These are phyloP conservation scores for Chalcosyrphus nemorum DNA, from an alignment of 2,888 invertebrate species.

Conservation along the genomic window DNA sequence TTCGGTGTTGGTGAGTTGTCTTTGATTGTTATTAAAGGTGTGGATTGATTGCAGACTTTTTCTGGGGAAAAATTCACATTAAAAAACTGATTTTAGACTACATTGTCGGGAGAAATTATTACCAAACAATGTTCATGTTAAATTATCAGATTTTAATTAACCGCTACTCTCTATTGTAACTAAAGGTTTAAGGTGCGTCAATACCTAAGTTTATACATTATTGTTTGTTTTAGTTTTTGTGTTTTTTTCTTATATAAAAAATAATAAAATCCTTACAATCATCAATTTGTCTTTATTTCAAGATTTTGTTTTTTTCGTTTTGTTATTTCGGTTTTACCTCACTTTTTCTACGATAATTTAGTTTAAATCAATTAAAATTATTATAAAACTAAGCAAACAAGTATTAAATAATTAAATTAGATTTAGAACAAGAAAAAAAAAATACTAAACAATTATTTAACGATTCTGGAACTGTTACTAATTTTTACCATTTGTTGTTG, in stretches of 20 bases:
- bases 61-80: not conserved
- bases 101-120: not conserved
- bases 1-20: not conserved
- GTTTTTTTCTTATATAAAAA: conserved; percentile 11
- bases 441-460: conserved; percentile 59
- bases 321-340: conserved; percentile 12
- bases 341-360: conserved; percentile 21
- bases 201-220: not conserved
- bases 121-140: not conserved
- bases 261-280: conserved; percentile 31
- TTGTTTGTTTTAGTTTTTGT: not conserved
- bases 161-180: conserved; percentile 2
- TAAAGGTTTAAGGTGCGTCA: not conserved
- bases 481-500: conserved; percentile 63
- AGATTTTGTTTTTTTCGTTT: conserved; percentile 11
- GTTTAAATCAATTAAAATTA: conserved; percentile 28
- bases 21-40: not conserved
- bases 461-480: conserved; percentile 55
- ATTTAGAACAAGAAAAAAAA: conserved; percentile 59
- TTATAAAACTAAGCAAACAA: conserved; percentile 67
- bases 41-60: too few relatives aligned
- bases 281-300: conserved; percentile 53
- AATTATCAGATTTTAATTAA: not conserved
- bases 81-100: too few relatives aligned
- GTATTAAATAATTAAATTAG: conserved; percentile 66